Evolutionary conservation across 2,113 vertebrate genomes (phyloP).

Genomic region (Pantherophis guttatus): DNA sequence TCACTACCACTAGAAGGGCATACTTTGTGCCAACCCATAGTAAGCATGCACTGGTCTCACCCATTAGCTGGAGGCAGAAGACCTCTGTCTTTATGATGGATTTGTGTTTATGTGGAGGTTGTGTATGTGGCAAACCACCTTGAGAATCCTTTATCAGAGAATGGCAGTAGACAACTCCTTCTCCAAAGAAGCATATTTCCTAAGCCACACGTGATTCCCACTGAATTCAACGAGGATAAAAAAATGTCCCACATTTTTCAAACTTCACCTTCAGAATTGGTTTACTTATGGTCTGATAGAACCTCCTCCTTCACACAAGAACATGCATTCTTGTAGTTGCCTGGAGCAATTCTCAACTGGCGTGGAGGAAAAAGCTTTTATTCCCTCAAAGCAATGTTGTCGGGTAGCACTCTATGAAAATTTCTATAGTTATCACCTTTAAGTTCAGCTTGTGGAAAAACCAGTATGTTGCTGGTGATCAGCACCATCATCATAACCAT

Average conservation of each 20-base stretch:
- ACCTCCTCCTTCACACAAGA: not conserved
- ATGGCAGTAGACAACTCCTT: not conserved
- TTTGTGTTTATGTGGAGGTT: no score
- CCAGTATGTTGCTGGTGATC: constrained; percentile 12
- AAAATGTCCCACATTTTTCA: not conserved
- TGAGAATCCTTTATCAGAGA: not conserved
- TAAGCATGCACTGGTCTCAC: not conserved
- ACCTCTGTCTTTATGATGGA: not conserved
- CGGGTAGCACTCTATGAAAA: not conserved
- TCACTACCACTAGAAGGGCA: not conserved
- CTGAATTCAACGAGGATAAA: not conserved
- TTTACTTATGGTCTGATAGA: not conserved
- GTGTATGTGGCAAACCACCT: not conserved
- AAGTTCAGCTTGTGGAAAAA: constrained; percentile 22
- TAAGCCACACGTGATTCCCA: not conserved
- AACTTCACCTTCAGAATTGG: not conserved
- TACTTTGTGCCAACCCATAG: not conserved
- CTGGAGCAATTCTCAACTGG: not conserved
- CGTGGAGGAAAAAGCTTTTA: not conserved
- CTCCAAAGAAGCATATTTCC: not conserved
- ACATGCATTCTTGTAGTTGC: not conserved
- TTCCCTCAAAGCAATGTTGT: not conserved
- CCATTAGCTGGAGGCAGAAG: not conserved
- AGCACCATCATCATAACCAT: not conserved
- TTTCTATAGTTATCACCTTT: not conserved